Evolutionary conservation across 2,113 vertebrate genomes (phyloP).

Genomic region (Petrocephalus microphthalmus): DNA sequence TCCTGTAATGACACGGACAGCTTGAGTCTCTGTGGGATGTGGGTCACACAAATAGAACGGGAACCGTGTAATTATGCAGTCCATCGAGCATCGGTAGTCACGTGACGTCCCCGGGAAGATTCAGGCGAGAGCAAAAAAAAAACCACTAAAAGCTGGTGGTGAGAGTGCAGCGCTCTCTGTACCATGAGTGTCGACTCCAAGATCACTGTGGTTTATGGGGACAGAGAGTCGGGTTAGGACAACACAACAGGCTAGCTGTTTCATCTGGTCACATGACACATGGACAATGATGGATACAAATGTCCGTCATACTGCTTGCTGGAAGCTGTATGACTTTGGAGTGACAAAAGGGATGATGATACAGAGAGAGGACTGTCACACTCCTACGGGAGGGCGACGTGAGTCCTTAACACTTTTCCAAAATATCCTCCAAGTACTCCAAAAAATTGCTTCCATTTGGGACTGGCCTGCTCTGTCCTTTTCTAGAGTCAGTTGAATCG

Average conservation of each 20-base stretch:
- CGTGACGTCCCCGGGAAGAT: neutral
- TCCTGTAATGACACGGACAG: neutral
- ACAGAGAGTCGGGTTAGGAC: neutral
- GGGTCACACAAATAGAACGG: neutral
- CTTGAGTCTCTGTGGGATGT: slow-evolving; percentile 7
- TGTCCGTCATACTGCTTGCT: neutral
- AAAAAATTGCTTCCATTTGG: neutral
- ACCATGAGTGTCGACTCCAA: neutral
- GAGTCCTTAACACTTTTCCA: neutral
- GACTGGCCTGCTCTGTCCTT: neutral
- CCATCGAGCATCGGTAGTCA: neutral
- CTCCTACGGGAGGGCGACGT: neutral
- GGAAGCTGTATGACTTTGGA: neutral
- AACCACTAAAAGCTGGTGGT: neutral
- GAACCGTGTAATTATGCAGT: slow-evolving; percentile 11
- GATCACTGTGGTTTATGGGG: neutral
- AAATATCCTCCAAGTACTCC: neutral
- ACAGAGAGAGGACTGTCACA: neutral
- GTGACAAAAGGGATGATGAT: neutral
- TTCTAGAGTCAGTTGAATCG: neutral
- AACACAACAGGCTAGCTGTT: neutral
- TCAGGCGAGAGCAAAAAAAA: neutral
- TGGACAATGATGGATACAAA: neutral
- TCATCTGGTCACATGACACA: neutral
- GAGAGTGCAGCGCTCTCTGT: neutral